Evolutionary conservation across 2,797 vertebrate genomes (phyloP).

Genomic region (Labroides dimidiatus): DNA sequence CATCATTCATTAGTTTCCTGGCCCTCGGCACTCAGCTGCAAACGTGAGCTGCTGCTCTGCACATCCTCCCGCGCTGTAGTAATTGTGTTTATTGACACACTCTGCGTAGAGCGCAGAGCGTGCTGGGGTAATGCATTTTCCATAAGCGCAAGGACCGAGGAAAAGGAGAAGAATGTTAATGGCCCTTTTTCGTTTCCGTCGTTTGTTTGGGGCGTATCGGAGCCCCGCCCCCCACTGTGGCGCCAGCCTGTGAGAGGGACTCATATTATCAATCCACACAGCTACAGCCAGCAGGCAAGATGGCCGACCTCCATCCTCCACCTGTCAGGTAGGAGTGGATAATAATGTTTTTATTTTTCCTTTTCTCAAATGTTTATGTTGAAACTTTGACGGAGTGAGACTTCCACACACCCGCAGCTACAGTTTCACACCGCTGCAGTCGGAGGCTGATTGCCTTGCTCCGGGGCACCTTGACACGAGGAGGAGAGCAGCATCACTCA

Average conservation of each 20-base stretch:
- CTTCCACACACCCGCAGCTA: not conserved
- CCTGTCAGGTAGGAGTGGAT: constrained; percentile 14
- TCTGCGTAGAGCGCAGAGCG: constrained; percentile 60
- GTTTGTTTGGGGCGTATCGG: constrained; percentile 42
- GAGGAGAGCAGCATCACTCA: constrained; percentile 49
- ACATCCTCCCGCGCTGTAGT: constrained; percentile 52
- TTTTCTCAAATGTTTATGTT: constrained; percentile 20
- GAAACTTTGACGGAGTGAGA: not conserved
- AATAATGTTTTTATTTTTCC: constrained; percentile 1
- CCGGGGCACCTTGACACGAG: constrained; percentile 59
- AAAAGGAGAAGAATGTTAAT: constrained; percentile 50
- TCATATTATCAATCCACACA: constrained; percentile 21
- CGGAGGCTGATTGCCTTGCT: constrained; percentile 53
- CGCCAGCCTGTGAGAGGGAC: constrained; percentile 39
- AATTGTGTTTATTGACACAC: constrained; percentile 74
- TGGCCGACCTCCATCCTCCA: constrained; percentile 18
- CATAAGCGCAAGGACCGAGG: constrained; percentile 34
- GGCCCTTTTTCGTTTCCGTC: constrained; percentile 41
- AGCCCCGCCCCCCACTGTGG: constrained; percentile 39
- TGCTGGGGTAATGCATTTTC: constrained; percentile 61
- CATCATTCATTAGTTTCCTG: constrained; percentile 71
- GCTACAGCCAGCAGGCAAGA: constrained; percentile 15
- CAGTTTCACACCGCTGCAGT: constrained; percentile 18
- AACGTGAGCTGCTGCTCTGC: constrained; percentile 48
- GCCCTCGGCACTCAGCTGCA: constrained; percentile 49